Conservation (phyloP, 2,888 invertebrate genomes). For the Lypha dubia region DNA sequence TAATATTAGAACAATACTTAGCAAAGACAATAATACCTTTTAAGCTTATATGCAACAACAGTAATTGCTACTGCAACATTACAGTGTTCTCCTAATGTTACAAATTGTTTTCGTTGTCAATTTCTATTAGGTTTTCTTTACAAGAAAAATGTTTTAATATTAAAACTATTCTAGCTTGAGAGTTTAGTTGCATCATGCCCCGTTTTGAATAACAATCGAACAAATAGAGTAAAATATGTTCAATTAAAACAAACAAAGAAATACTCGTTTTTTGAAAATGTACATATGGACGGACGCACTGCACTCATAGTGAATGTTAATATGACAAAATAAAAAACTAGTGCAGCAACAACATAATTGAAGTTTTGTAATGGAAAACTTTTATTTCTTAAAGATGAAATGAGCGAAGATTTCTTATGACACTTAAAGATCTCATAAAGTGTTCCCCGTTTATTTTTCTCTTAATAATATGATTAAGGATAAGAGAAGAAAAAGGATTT, state of each 20-base stretch:
- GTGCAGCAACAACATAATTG: constrained; percentile 20
- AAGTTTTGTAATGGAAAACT: not conserved
- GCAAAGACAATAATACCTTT: constrained; percentile 39
- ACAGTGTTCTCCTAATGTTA: not conserved
- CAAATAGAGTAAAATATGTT: constrained; percentile 29
- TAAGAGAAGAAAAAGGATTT: not conserved
- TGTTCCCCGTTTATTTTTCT: not conserved
- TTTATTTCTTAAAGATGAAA: not conserved
- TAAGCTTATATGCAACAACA: not conserved
- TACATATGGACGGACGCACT: not conserved
- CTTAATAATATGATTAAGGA: not conserved
- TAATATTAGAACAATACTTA: constrained; percentile 39
- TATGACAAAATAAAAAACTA: constrained; percentile 46
- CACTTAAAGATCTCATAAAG: not conserved
- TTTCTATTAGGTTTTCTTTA: constrained; percentile 6
- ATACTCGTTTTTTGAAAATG: constrained; percentile 19
- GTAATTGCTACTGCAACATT: constrained; percentile 2
- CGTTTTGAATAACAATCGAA: not conserved
- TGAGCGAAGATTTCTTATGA: not conserved
- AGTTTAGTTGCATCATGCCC: constrained; percentile 1
- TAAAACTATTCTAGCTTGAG: constrained; percentile 18
- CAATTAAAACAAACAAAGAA: constrained; percentile 32
- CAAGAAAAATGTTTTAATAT: constrained; percentile 25
- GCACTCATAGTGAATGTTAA: constrained; percentile 43
- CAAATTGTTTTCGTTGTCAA: constrained; percentile 1